Conservation (phyloP, 2,888 invertebrate genomes). For the Autographa gamma region DNA sequence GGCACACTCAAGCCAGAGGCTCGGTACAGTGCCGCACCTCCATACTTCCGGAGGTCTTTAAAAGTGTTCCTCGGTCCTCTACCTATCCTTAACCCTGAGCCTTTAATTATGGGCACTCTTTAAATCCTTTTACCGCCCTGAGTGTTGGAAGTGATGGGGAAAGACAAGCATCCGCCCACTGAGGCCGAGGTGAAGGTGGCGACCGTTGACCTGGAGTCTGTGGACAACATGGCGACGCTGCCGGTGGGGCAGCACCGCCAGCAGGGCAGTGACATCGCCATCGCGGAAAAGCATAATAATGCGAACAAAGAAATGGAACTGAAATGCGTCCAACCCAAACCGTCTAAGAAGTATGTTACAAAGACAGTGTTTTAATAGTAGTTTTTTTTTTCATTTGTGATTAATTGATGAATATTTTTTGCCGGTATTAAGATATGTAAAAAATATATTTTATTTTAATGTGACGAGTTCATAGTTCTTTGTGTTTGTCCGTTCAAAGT, state of each 20-base stretch:
- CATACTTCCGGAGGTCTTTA: slow-evolving; percentile 79
- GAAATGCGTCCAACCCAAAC: slow-evolving; percentile 95
- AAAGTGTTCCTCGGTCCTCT: slow-evolving; percentile 70
- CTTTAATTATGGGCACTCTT: slow-evolving; percentile 69
- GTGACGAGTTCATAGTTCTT: neutral
- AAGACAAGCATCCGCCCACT: slow-evolving; percentile 85
- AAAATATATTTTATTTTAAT: neutral
- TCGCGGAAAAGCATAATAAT: slow-evolving; percentile 94
- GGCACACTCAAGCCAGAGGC: slow-evolving; percentile 74
- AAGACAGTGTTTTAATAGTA: slow-evolving; percentile 18
- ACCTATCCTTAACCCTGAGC: slow-evolving; percentile 74
- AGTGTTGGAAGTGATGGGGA: slow-evolving; percentile 79
- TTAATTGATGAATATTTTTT: neutral
- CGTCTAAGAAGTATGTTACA: slow-evolving; percentile 93
- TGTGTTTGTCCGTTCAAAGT: neutral
- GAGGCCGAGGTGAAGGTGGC: slow-evolving; percentile 96
- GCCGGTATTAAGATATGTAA: neutral
- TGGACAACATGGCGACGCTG: slow-evolving; percentile 96
- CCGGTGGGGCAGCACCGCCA: slow-evolving; percentile 94
- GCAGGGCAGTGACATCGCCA: slow-evolving; percentile 91
- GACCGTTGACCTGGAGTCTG: slow-evolving; percentile 95
- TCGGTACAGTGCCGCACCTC: slow-evolving; percentile 78
- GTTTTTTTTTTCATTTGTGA: slow-evolving; percentile 45
- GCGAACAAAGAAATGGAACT: slow-evolving; percentile 96
- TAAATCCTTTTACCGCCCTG: slow-evolving; percentile 60